phyloP scores from a whole-genome alignment of 2,113 vertebrate species.

The Calypte anna region DNA sequence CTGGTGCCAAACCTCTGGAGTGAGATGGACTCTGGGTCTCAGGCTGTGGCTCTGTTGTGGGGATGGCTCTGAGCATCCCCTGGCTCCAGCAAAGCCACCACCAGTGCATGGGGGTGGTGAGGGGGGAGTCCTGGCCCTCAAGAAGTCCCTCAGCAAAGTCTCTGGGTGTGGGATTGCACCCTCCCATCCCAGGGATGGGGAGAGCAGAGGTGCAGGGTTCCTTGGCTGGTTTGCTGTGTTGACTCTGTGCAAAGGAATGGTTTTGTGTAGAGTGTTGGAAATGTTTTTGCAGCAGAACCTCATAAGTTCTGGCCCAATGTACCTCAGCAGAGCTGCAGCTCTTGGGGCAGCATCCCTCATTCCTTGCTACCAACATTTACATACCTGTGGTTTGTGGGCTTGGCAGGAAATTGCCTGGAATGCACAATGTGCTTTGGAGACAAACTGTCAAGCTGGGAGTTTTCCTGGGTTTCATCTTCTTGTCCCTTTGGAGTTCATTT shows the following conservation, averaged over 20 bases:
- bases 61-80: fast-evolving
- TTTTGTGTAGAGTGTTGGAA: not conserved
- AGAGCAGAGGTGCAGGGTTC: fast-evolving
- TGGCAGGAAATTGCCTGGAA: not conserved
- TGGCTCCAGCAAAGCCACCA: not conserved
- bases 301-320: fast-evolving
- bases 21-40: fast-evolving
- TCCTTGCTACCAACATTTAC: not conserved
- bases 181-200: not conserved
- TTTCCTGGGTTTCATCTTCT: not conserved
- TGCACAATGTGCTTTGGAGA: not conserved
- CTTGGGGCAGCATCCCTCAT: not conserved
- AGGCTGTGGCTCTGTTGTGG: fast-evolving
- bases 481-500: not conserved
- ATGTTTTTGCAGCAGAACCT: not conserved
- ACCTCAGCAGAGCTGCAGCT: not conserved
- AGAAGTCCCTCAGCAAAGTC: not conserved
- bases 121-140: not conserved
- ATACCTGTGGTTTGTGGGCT: fast-evolving
- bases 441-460: not conserved
- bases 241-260: fast-evolving
- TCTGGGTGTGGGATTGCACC: not conserved
- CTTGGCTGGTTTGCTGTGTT: not conserved
- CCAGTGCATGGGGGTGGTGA: fast-evolving
- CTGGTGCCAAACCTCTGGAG: fast-evolving